Evolutionary conservation across 2,797 vertebrate species (phyloP).

Genomic region (Sebastes steindachneri): DNA sequence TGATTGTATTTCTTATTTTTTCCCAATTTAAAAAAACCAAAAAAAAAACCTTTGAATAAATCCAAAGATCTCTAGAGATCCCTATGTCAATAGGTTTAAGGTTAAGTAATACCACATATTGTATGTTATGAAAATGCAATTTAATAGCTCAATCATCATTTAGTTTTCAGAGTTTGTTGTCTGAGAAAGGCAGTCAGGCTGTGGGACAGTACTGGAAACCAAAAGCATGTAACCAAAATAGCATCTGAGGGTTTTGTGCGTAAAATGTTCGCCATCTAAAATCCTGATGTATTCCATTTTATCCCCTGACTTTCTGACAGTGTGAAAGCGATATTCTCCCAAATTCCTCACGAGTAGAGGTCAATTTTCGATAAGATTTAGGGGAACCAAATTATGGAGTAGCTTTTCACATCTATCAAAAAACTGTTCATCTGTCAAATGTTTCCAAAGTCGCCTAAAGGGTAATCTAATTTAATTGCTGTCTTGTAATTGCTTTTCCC

Average conservation of each 20-base stretch:
- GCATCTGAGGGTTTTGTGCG: neutral
- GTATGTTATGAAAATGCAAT: neutral
- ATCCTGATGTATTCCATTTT: neutral
- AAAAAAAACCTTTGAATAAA: neutral
- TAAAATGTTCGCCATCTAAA: neutral
- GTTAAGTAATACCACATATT: neutral
- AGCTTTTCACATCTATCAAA: too few relatives aligned
- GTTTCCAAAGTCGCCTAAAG: too few relatives aligned
- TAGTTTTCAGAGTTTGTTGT: neutral
- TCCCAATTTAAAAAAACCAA: neutral
- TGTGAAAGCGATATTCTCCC: neutral
- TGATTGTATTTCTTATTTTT: neutral
- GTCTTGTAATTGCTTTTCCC: too few relatives aligned
- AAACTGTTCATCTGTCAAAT: too few relatives aligned
- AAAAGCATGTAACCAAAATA: neutral
- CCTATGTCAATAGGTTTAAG: neutral
- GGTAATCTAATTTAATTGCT: too few relatives aligned
- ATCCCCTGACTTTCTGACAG: neutral
- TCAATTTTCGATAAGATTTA: too few relatives aligned
- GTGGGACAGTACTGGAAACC: neutral
- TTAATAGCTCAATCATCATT: neutral
- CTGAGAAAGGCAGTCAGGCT: neutral
- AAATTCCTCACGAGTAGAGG: too few relatives aligned
- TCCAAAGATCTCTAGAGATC: neutral
- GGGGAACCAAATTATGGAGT: too few relatives aligned